Base-by-base conservation (phyloP, 2,113 vertebrate genomes). In the Mormyrus iriodes region DNA sequence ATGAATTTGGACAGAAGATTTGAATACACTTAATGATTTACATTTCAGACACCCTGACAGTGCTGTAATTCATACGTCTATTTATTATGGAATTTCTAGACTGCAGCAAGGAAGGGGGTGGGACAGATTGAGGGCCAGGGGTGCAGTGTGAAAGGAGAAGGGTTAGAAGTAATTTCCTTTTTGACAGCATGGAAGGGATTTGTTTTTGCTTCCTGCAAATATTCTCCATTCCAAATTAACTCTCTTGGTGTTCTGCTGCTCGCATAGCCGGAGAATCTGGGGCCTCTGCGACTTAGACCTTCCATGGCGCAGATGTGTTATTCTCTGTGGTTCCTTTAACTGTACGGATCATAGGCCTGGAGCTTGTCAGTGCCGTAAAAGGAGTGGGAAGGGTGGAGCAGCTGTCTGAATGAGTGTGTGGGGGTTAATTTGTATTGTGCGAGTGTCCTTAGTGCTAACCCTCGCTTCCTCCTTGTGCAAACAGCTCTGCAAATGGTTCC, bases 81-180 rank as follows among this genome's bases (percentile, higher is more conserved):
- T 79, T 79, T 79, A 79, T 79, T 79, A 39, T 79, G 35, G 73
- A 79, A 79, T 79, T 42, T 79, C 35, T 42, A 39, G 35, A 42
- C 35, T 17, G 35, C 73, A 79, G 35, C 73, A 85, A 83, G 85
- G 46, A 76, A 61, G 69, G 87, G 61, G 51, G 44, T 35, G 61
- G 58, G 58, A 31, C 65, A 35, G 65, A 76, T 46, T 49, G n/a
- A 24, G 61, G 31, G 2, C 55, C 49, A 65, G 65, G 35, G 42
- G 61, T n/a, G 7, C 12, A 55, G 19, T 85, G 51, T 39, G 55
- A 46, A 87, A 87, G 76, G 24, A 53, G 83, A 48, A 53, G 84
- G 27, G 46, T 31, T 27, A 86, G 61, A 91, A 89, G 89, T 89
- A 61, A 91, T 90, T 90, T 92, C 91, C 91, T 92, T 51, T 91